Evolutionary conservation across 2,113 vertebrate genomes (phyloP), one percentile per base, ranked within the genome.

Genomic region (Anguilla japonica): DNA sequence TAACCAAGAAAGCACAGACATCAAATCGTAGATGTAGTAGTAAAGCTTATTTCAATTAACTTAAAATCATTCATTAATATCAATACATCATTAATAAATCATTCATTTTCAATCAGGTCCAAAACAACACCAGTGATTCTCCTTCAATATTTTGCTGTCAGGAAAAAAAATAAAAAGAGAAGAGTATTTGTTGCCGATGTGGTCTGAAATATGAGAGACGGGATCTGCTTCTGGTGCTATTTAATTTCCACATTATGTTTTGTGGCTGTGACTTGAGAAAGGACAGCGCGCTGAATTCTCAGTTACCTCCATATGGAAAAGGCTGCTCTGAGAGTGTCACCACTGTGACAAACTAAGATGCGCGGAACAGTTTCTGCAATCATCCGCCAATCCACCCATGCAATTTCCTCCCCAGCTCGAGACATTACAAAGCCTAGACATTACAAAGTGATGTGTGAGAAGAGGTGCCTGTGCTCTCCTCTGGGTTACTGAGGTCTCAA

Each of bases 301-400:
- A 53, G 43, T 29, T 46, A 53, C 81, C 46, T 2, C 81, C 81
- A 53, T 46, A 83, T 82, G 79, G 79, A 53, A 71, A 79, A 46
- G 75, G 20, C 75, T 67, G 79, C 84, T 88, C 83, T 84, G 83
- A 83, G 83, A 87, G 79, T 86, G 88, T 87, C 87, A 67, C 41
- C 87, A 83, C 80, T 87, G 86, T 89, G 89, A 91, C 90, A 89
- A 86, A 89, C 81, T 87, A 87, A 90, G 87, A 90, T 82, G 89
- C 84, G 89, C 84, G 29, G 89, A 91, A 87, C 79, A 85, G 87
- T 83, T 63, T 87, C 63, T 86, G 88, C 90, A 91, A 92, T 91
- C 90, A 89, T 89, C 84, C 39, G 39, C 85, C 85, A 83, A 87
- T 90, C 89, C 90, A 89, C 87, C 90, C 88, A 16, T 87, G 88